Percentiles rank a stretch among this genome's conserved stretches.
These are phyloP conservation scores for Synodontis membranacea DNA, from an alignment of 2,113 vertebrate genomes.

Conservation along the genomic window DNA sequence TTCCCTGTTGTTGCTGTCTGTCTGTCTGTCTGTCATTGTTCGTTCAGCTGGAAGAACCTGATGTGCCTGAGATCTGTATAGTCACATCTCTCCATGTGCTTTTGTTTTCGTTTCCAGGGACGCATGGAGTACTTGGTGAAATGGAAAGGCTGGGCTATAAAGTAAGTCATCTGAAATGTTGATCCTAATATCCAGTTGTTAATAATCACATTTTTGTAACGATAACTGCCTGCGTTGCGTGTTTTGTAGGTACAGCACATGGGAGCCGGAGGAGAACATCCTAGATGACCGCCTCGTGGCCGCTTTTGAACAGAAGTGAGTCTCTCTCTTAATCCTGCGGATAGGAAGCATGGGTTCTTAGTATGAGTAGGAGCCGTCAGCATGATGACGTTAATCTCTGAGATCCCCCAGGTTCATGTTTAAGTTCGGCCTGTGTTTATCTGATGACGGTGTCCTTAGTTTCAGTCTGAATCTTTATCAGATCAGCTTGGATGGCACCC, in stretches of 20 bases:
- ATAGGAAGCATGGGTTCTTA: background rate
- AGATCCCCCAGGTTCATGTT: background rate
- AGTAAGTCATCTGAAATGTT: conserved; percentile 76
- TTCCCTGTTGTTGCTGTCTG: background rate
- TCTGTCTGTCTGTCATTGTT: background rate
- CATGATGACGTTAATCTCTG: background rate
- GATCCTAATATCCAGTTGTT: background rate
- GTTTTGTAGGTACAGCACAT: conserved; percentile 88
- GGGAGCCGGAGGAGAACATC: conserved; percentile 98
- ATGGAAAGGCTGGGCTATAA: conserved; percentile 98
- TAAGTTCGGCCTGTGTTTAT: background rate
- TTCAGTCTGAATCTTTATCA: background rate
- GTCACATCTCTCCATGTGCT: background rate
- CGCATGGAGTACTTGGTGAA: conserved; percentile 93
- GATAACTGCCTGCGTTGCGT: background rate
- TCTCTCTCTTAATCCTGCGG: conserved; percentile 37
- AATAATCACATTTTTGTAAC: background rate
- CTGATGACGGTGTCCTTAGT: background rate
- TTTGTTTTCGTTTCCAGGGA: conserved; percentile 75
- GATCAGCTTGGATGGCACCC: background rate
- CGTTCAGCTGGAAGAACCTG: background rate
- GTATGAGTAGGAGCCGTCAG: background rate
- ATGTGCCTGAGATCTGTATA: background rate
- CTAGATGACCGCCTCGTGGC: conserved; percentile 91
- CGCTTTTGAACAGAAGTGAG: conserved; percentile 97